Percentiles rank a stretch among this genome's conserved stretches.
Conservation (phyloP, 2,888 invertebrate species). For the Branchipolynoe longqiensis region DNA sequence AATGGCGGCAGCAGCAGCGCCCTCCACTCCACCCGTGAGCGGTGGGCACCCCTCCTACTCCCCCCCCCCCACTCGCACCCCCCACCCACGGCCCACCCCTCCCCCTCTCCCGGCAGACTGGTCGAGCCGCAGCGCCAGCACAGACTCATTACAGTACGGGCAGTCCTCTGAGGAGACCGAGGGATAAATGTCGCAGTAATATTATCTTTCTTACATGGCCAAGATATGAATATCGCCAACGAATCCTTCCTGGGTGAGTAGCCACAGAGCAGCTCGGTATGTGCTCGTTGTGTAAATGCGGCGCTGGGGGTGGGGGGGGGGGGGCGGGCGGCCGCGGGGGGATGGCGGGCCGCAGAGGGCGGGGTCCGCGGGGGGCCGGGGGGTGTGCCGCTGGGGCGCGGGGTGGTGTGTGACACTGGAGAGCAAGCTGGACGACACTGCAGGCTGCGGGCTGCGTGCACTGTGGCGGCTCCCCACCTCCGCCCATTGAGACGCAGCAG, state of each 20-base stretch:
- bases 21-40: background rate
- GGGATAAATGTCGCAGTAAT: conserved; percentile 33
- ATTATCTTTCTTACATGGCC: conserved; percentile 46
- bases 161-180: conserved; percentile 50
- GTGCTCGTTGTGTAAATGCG: background rate
- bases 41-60: conserved; percentile 17
- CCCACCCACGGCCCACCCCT: conserved; percentile 2
- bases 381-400: background rate
- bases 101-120: conserved; percentile 38
- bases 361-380: background rate
- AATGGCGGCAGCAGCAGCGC: background rate
- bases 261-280: conserved; percentile 7
- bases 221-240: conserved; percentile 52
- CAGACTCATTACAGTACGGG: conserved; percentile 53
- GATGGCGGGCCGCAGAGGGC: background rate
- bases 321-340: background rate
- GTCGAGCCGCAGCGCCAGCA: conserved; percentile 28
- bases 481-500: no score
- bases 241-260: conserved; percentile 50
- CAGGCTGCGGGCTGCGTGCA: no score
- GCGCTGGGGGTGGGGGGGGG: background rate
- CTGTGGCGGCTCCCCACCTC: no score
- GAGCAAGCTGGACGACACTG: no score
- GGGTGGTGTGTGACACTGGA: no score
- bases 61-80: background rate